Conservation (phyloP, 2,113 vertebrate genomes). For the Eclectus roratus region DNA sequence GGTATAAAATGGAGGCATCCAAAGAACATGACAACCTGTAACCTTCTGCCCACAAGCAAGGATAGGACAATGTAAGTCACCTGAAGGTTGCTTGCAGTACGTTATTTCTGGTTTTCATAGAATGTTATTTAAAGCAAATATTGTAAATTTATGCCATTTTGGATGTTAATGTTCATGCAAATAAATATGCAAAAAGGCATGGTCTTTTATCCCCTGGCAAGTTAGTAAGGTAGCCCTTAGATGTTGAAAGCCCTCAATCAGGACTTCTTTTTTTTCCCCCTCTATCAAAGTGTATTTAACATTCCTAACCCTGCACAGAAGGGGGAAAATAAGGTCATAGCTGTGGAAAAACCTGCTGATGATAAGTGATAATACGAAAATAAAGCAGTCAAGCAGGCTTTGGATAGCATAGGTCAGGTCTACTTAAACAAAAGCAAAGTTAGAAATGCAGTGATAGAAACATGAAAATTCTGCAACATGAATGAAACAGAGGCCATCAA, state of each 20-base stretch:
- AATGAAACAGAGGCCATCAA: neutral
- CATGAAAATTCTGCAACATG: neutral
- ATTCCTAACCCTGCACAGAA: neutral
- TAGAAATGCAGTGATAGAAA: neutral
- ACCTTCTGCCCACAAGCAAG: neutral
- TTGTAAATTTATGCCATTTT: neutral
- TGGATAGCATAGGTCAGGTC: neutral
- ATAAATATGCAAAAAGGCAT: conserved; percentile 22
- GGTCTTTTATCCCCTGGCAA: neutral
- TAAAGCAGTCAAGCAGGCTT: conserved; percentile 24
- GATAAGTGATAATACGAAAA: conserved; percentile 44
- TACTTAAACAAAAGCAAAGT: neutral
- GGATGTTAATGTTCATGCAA: conserved; percentile 40
- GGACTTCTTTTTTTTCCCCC: neutral
- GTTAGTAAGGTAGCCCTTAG: neutral
- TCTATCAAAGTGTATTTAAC: neutral
- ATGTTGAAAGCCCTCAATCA: neutral
- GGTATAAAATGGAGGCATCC: neutral
- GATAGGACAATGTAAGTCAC: neutral
- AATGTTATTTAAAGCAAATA: neutral
- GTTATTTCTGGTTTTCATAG: neutral
- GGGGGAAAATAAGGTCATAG: conserved; percentile 32
- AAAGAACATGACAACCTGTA: neutral
- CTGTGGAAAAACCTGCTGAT: conserved; percentile 34
- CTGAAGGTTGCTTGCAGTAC: neutral